A percentile compares a stretch with the other conserved stretches of the same genome.
These are phyloP conservation scores for Stenoptilia bipunctidactyla DNA, from an alignment of 2,888 invertebrate genomes.

Conservation along the genomic window DNA sequence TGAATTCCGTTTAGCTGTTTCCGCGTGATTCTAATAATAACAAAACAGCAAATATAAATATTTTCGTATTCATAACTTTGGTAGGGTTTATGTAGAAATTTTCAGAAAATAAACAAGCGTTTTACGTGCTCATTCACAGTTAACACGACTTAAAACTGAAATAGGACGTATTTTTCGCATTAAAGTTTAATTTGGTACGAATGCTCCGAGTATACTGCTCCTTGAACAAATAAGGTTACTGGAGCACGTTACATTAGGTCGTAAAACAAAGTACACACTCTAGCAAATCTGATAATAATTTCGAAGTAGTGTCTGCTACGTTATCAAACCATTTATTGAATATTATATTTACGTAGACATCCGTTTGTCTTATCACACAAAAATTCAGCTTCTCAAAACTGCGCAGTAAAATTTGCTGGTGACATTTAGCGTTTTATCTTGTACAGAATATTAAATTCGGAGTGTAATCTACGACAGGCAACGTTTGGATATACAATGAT, in stretches of 20 bases:
- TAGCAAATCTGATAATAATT: not conserved
- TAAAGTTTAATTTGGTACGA: too few relatives aligned
- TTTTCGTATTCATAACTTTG: too few relatives aligned
- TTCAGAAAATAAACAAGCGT: too few relatives aligned
- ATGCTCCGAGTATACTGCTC: not conserved
- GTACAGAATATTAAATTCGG: constrained; percentile 6
- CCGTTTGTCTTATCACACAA: constrained; percentile 45
- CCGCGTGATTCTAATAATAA: too few relatives aligned
- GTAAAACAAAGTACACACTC: not conserved
- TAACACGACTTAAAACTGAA: too few relatives aligned
- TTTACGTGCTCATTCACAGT: too few relatives aligned
- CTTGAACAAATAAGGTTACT: constrained; percentile 9
- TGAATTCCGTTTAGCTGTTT: too few relatives aligned
- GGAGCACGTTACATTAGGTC: constrained; percentile 14
- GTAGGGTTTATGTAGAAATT: too few relatives aligned
- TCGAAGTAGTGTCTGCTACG: constrained; percentile 21
- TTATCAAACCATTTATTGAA: constrained; percentile 25
- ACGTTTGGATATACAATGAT: constrained; percentile 1
- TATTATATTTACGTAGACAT: constrained; percentile 26
- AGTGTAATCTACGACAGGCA: constrained; percentile 11
- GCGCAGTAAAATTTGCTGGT: constrained; percentile 29
- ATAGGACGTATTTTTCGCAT: too few relatives aligned
- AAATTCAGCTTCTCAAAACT: constrained; percentile 22
- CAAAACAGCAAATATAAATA: too few relatives aligned
- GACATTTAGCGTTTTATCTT: not conserved